These are phyloP conservation scores for Hydroisotoma schaefferi DNA, from an alignment of 2,888 invertebrate genomes.

Conservation along the genomic window DNA sequence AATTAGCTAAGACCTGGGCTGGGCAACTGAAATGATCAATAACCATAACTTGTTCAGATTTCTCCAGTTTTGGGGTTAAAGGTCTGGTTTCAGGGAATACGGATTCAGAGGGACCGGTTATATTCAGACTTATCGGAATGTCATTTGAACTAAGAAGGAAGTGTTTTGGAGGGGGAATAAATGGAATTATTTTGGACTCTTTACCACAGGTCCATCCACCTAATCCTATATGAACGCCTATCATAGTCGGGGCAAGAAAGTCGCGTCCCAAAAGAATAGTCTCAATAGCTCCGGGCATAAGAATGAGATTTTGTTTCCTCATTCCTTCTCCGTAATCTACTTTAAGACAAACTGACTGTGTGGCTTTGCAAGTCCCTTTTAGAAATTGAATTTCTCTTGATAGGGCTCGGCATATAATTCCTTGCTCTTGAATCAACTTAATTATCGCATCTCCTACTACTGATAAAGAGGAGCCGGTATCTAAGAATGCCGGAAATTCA, in stretches of 20 bases:
- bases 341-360: background rate
- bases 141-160: background rate
- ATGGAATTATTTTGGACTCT: background rate
- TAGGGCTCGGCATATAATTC: background rate
- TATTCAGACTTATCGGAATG: background rate
- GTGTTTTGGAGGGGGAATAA: background rate
- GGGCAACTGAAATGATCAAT: too few species aligned
- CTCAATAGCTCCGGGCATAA: background rate
- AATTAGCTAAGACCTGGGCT: background rate
- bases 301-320: background rate
- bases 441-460: slow-evolving; percentile 23
- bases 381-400: background rate
- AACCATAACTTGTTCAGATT: too few species aligned
- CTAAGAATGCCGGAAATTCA: slow-evolving; percentile 20
- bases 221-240: slow-evolving; percentile 1
- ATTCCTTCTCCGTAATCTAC: slow-evolving; percentile 7
- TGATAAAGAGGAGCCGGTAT: slow-evolving; percentile 20
- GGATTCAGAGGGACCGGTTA: background rate
- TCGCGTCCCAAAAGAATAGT: slow-evolving; percentile 1
- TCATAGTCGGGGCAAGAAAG: background rate
- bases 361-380: background rate
- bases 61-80: too few species aligned
- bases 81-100: too few species aligned
- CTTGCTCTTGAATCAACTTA: background rate
- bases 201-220: background rate